phyloP scores from a whole-genome alignment of 2,113 vertebrate species.

The Larimichthys polyactis region DNA sequence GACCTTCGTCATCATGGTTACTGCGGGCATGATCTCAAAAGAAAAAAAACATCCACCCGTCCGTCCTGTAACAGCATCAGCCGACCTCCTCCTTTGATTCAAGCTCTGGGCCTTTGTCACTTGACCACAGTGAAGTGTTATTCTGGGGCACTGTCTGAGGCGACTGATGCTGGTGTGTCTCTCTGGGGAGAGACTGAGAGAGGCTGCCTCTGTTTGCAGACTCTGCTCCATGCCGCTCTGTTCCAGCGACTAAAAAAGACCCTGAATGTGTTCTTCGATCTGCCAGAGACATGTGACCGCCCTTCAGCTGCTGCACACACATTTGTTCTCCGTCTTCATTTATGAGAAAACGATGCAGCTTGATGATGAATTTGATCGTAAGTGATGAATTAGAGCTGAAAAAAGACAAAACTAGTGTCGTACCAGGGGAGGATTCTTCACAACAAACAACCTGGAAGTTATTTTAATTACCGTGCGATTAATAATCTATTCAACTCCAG shows the following conservation, averaged over 20 bases:
- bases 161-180: background rate
- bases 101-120: background rate
- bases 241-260: background rate
- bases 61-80: too few relatives aligned
- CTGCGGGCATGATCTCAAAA: too few relatives aligned
- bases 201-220: background rate
- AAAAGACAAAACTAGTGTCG: background rate
- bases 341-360: background rate
- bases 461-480: background rate
- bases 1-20: too few relatives aligned
- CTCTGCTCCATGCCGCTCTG: background rate
- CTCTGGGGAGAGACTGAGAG: background rate
- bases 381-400: too few relatives aligned
- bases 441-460: background rate
- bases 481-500: background rate
- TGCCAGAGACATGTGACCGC: background rate
- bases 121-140: background rate
- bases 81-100: background rate
- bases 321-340: background rate
- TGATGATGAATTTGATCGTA: background rate
- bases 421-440: background rate
- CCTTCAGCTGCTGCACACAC: background rate
- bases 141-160: background rate
- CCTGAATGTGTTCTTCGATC: background rate
- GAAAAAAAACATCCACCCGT: background rate